Conservation (phyloP, 2,888 invertebrate genomes). For the Stomorhina lunata region DNA sequence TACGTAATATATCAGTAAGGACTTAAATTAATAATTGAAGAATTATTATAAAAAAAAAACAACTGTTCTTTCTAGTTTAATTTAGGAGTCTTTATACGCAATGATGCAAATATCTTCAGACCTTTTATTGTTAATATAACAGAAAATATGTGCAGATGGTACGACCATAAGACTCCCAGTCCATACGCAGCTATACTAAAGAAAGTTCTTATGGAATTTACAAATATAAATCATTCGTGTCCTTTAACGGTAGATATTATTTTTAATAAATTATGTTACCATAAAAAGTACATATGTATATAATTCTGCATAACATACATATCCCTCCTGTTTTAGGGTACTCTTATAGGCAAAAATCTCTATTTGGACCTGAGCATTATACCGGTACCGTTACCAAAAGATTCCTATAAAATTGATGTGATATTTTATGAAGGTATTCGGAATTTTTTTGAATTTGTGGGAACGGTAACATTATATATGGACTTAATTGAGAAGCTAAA, state of each 20-base stretch:
- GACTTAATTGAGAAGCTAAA: background rate
- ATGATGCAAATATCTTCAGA: background rate
- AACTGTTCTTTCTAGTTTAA: background rate
- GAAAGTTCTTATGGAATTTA: background rate
- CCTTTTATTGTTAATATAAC: background rate
- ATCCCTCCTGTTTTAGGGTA: background rate
- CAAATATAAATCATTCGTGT: background rate
- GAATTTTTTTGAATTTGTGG: background rate
- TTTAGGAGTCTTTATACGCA: background rate
- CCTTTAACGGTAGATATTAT: background rate
- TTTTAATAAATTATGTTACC: background rate
- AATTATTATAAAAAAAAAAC: no score
- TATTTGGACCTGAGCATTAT: background rate
- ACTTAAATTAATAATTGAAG: no score
- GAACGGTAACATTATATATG: background rate
- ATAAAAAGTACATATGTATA: background rate
- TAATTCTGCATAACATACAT: no score
- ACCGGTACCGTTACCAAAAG: background rate
- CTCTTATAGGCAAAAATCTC: background rate
- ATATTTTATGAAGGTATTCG: background rate
- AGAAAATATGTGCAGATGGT: background rate
- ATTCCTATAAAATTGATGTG: background rate
- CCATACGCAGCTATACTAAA: background rate
- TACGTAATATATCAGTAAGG: no score
- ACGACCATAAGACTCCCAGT: background rate